Conservation (phyloP, 2,797 vertebrate species). For the Helostoma temminkii region DNA sequence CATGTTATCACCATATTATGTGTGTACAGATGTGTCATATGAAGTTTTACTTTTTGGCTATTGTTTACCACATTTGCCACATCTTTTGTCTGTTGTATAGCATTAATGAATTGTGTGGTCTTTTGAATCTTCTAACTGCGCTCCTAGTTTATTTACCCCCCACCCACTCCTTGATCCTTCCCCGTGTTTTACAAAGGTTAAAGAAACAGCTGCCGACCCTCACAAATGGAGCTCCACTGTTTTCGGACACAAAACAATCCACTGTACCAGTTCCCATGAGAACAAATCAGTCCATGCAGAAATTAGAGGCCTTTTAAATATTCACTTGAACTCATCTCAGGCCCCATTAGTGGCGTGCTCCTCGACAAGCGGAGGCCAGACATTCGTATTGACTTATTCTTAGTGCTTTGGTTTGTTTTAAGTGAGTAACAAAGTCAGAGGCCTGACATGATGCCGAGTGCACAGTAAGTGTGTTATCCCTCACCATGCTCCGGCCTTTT, state of each 20-base stretch:
- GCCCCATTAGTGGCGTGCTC: constrained; percentile 70
- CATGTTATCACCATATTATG: constrained; percentile 76
- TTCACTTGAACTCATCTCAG: constrained; percentile 79
- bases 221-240: constrained; percentile 51
- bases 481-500: constrained; percentile 50
- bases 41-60: constrained; percentile 61
- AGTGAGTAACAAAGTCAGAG: constrained; percentile 69
- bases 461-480: constrained; percentile 66
- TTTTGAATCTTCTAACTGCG: constrained; percentile 50
- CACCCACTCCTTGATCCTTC: constrained; percentile 21
- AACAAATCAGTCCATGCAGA: constrained; percentile 73
- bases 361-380: constrained; percentile 65
- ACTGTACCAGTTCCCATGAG: constrained; percentile 63
- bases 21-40: constrained; percentile 80
- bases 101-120: constrained; percentile 63
- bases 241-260: constrained; percentile 57
- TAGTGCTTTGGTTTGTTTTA: constrained; percentile 77
- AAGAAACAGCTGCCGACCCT: constrained; percentile 55
- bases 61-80: constrained; percentile 58
- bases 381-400: constrained; percentile 78
- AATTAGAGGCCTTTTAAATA: constrained; percentile 79
- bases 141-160: constrained; percentile 37
- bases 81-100: constrained; percentile 69
- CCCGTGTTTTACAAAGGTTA: constrained; percentile 43
- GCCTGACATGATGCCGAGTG: constrained; percentile 55